A percentile compares a stretch with the other conserved stretches of the same genome.
Evolutionary conservation across 2,113 vertebrate genomes (phyloP).

Genomic region (Aphyosemion australe): DNA sequence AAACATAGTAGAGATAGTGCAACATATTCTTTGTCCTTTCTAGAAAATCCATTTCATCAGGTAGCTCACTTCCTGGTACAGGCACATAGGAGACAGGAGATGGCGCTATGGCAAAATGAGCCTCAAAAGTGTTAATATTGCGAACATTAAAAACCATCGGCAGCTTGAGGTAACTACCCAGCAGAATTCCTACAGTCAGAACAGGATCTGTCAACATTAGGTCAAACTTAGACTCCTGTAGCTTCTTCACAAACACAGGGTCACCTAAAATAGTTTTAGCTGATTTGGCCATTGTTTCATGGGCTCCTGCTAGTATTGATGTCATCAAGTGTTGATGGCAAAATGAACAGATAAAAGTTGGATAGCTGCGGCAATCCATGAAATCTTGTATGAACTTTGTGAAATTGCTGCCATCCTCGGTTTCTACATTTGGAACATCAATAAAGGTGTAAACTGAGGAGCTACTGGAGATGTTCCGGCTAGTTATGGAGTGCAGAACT

Average conservation of each 20-base stretch:
- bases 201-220: constrained; percentile 77
- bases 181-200: constrained; percentile 63
- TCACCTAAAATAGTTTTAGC: constrained; percentile 64
- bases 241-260: constrained; percentile 43
- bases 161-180: constrained; percentile 75
- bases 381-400: constrained; percentile 44
- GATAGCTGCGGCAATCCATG: constrained; percentile 40
- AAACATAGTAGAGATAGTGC: constrained; percentile 47
- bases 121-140: constrained; percentile 76
- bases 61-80: constrained; percentile 65
- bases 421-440: constrained; percentile 27
- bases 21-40: constrained; percentile 73
- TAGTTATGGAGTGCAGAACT: constrained; percentile 72
- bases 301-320: not conserved
- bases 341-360: constrained; percentile 47
- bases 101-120: constrained; percentile 67
- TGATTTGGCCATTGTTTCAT: constrained; percentile 29
- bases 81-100: constrained; percentile 77
- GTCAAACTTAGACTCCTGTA: constrained; percentile 71
- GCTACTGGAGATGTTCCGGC: constrained; percentile 69
- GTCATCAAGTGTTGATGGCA: constrained; percentile 10
- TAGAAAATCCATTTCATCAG: constrained; percentile 70
- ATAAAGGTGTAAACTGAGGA: constrained; percentile 59
- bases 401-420: constrained; percentile 45
- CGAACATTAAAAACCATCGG: constrained; percentile 78